Evolutionary conservation across 2,797 vertebrate species (phyloP).

Genomic region (Phoxinus dragarum): DNA sequence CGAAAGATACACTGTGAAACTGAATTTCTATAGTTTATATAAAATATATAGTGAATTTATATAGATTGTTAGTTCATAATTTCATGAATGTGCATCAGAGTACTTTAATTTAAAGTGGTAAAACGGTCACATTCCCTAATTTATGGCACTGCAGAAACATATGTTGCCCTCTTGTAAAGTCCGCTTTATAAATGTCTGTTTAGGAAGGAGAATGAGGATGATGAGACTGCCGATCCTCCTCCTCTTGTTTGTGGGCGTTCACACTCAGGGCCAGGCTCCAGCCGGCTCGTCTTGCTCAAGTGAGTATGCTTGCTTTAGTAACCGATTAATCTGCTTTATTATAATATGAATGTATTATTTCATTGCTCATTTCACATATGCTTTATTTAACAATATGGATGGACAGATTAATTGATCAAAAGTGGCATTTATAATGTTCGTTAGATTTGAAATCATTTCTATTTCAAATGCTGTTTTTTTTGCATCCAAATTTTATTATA

Average conservation of each 20-base stretch:
- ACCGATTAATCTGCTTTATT: neutral
- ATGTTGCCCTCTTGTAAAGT: neutral
- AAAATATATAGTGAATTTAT: neutral
- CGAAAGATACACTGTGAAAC: neutral
- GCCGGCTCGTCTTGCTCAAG: slow-evolving; percentile 67
- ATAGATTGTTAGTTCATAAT: neutral
- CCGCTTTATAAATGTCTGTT: slow-evolving; percentile 19
- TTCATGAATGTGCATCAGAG: neutral
- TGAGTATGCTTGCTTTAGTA: slow-evolving; percentile 61
- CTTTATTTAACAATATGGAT: slow-evolving; percentile 1
- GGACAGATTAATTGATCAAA: neutral
- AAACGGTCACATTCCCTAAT: neutral
- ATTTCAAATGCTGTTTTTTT: neutral
- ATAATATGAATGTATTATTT: neutral
- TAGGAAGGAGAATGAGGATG: slow-evolving; percentile 69
- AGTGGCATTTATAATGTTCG: neutral
- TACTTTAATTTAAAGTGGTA: neutral
- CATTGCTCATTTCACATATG: neutral
- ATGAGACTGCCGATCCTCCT: slow-evolving; percentile 68
- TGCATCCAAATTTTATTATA: neutral
- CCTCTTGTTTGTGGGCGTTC: slow-evolving; percentile 70
- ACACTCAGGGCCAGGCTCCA: slow-evolving; percentile 60
- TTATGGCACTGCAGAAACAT: neutral
- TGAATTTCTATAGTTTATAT: neutral
- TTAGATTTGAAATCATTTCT: neutral